Evolutionary conservation across 2,797 vertebrate genomes (phyloP).

Genomic region (Poliocrania exsul): DNA sequence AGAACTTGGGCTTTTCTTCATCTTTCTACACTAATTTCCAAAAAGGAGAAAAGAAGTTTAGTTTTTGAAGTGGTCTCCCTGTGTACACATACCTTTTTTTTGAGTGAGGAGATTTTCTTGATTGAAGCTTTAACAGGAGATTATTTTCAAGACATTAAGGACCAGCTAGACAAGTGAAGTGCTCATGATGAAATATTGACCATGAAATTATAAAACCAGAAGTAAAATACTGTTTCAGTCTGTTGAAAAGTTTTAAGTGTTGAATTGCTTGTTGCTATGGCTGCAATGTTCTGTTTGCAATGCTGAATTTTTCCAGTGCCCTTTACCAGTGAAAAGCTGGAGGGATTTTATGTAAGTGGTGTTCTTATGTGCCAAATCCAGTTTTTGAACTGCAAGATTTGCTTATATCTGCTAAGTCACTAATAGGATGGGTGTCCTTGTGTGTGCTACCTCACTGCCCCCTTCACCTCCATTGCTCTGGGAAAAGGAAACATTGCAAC

Average conservation of each 20-base stretch:
- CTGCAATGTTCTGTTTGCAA: slow-evolving; percentile 39
- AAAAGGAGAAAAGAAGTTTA: not conserved
- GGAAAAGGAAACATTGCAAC: not conserved
- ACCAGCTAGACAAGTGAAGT: not conserved
- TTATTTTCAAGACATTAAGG: not conserved
- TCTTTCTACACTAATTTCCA: not conserved
- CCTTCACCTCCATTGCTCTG: not conserved
- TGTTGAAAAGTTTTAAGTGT: slow-evolving; percentile 3
- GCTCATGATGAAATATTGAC: not conserved
- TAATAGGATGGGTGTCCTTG: not conserved
- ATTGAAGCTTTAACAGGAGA: not conserved
- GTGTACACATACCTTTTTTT: not conserved
- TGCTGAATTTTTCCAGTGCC: not conserved
- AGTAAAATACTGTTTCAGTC: slow-evolving; percentile 7
- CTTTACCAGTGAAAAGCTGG: not conserved
- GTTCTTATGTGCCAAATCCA: not conserved
- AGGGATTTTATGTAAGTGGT: not conserved
- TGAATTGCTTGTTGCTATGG: slow-evolving; percentile 53
- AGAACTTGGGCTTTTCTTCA: not conserved
- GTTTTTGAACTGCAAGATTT: not conserved
- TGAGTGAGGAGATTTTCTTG: not conserved
- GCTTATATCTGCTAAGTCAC: not conserved
- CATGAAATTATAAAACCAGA: slow-evolving; percentile 25
- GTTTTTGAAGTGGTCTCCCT: not conserved
- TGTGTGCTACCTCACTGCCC: not conserved